Evolutionary conservation across 1,140 invertebrate genomes (phyloP).

Genomic region (Meloidogyne floridensis): DNA sequence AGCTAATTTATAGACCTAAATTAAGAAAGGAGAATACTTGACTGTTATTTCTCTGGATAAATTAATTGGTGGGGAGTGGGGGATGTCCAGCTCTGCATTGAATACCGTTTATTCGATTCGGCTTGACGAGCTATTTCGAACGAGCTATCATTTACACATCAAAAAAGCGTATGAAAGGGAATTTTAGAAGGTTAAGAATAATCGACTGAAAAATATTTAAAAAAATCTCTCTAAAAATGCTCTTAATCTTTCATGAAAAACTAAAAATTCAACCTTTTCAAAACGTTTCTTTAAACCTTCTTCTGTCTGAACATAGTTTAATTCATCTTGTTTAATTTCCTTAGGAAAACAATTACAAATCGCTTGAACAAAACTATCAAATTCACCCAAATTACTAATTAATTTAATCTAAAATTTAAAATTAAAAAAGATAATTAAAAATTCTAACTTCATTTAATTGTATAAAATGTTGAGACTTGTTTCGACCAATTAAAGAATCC

Average conservation of each 20-base stretch:
- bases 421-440: conserved; percentile 16
- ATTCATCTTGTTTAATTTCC: background rate
- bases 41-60: too few relatives aligned
- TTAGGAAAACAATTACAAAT: conserved; percentile 18
- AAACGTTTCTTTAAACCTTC: conserved; percentile 10
- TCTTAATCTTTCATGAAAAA: too few relatives aligned
- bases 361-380: conserved; percentile 16
- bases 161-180: too few relatives aligned
- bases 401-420: background rate
- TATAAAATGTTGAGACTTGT: conserved; percentile 67
- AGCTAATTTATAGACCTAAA: conserved; percentile 63
- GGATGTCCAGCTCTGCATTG: too few relatives aligned
- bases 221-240: too few relatives aligned
- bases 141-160: too few relatives aligned
- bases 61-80: too few relatives aligned
- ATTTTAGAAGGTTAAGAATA: too few relatives aligned
- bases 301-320: conserved; percentile 6
- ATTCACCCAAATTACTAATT: conserved; percentile 5
- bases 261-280: background rate
- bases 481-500: conserved; percentile 74
- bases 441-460: conserved; percentile 72
- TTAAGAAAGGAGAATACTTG: too few relatives aligned
- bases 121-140: too few relatives aligned
- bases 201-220: too few relatives aligned
- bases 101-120: too few relatives aligned